Base-by-base conservation (phyloP, 1,140 invertebrate species). In the Bombus pyrosoma region DNA sequence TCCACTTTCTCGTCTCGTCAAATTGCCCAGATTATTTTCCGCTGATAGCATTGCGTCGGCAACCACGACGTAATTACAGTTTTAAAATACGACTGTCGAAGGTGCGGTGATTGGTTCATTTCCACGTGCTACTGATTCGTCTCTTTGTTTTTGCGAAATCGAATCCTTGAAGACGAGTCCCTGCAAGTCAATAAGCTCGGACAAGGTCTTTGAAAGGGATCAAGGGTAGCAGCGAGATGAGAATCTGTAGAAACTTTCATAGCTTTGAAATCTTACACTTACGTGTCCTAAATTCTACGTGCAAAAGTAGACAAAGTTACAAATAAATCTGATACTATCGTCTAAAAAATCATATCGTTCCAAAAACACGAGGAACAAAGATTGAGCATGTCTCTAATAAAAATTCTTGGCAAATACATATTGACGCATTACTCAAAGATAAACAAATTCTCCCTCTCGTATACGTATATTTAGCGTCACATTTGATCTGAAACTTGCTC, bases 71-170 rank as follows among this genome's bases (percentile, higher is more conserved):
- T 81, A 81, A 81, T 81, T 81, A 32, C 79, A 3, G 13, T 47
- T 57, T 81, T 59, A 32, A 72, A 72, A 71, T 81, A 57, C 28
- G 37, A 41, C 37, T 18, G 68, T 59, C 68, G 47, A 53, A 53
- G 47, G 10, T 32, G 79, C 10, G 37, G 47, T 81, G 59, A 59
- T 72, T 72, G 47, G 79, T 72, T 81, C 71, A 59, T 72, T 81
- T 72, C 66, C 78, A 80, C 43, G 41, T 53, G 18, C 47, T 22
- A 53, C 47, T 53, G 47, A 53, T 8, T 53, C 64, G 43, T n/a
- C 32, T 28, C 64, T 34, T 41, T n/a, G 18, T 79, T 79, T 64
- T 73, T 62, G 62, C 34, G 34, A 37, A 28, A 74, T n/a, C 34
- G 6, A 18, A 1, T 41, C 3, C 15, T 66, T 12, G 77, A 22